Evolutionary conservation across 37 sponge, comb jelly and placozoan species (phyloP).

Genomic region (Halichondria panicea): DNA sequence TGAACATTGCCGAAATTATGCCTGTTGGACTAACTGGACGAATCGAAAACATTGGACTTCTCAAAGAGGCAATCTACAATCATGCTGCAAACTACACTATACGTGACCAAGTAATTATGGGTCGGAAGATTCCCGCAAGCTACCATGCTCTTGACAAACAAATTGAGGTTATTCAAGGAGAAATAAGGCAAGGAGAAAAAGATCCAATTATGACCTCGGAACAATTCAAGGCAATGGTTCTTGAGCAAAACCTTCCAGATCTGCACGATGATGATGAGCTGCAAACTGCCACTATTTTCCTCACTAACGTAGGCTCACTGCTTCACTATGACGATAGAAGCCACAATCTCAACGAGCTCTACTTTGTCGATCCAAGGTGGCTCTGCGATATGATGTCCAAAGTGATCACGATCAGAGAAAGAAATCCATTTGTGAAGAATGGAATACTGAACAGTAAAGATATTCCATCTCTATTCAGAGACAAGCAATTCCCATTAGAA

Average conservation of each 20-base stretch:
- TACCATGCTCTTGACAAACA: conserved; percentile 79
- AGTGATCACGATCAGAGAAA: conserved; percentile 77
- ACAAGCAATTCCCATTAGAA: conserved; percentile 73
- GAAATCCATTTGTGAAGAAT: conserved; percentile 76
- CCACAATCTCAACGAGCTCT: conserved; percentile 78
- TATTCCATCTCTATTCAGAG: conserved; percentile 68
- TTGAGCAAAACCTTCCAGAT: conserved; percentile 61
- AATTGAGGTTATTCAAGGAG: conserved; percentile 58
- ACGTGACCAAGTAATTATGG: conserved; percentile 67
- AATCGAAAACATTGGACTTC: conserved; percentile 62
- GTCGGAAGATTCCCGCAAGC: conserved; percentile 85
- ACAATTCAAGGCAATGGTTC: conserved; percentile 71
- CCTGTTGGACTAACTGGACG: conserved; percentile 59
- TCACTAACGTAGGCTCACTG: conserved; percentile 80
- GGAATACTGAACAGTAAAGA: conserved; percentile 62
- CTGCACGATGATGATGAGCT: conserved; percentile 79
- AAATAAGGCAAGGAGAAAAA: conserved; percentile 44
- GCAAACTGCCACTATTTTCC: conserved; percentile 79
- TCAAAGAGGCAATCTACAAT: conserved; percentile 86
- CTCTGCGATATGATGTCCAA: conserved; percentile 90
- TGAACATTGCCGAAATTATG: conserved; percentile 62
- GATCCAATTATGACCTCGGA: conserved; percentile 77
- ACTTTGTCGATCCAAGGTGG: conserved; percentile 91
- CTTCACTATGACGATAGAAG: conserved; percentile 89
- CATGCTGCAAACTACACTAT: conserved; percentile 63